Evolutionary conservation across 2,113 vertebrate genomes (phyloP), one percentile per base, ranked within the genome.

Genomic region (Parotia lawesii): DNA sequence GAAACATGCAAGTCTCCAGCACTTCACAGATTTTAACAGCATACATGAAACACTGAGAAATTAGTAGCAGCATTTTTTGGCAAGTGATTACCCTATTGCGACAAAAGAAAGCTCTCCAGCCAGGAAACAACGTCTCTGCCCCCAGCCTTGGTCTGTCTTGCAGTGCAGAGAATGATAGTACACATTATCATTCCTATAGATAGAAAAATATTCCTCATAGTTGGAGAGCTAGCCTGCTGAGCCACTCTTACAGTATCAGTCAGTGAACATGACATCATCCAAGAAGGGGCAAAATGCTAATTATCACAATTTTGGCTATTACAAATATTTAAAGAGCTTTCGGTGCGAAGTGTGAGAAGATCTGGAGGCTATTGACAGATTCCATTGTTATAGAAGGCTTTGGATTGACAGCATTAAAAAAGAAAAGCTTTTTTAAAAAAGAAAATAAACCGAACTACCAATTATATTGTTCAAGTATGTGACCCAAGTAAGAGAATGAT

Each of bases 341-440:
- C 71, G 31, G 60, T 70, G 87, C 71, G 66, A 95, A 91, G 58
- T 54, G 81, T 66, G 77, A 94, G 87, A 81, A 89, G 87, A 51
- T 82, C 81, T 91, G 81, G 58, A 83, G 62, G 74, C 58, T 82
- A 79, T 50, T 82, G 93, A 70, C 1, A 18, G 78, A 37, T 73
- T 91, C 66, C 50, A 75, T 91, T 85, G 58, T 76, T 87, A 48
- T 20, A 27, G 51, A 79, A 80, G 72, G 21, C 38, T 73, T 95
- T 87, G 74, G 57, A 79, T 35, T 66, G 71, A 65, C 87, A 62
- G 62, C 21, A 57, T 50, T 69, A 42, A 83, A 77, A 75, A 75
- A 61, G 5, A 70, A 79, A 82, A 85, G 14, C 23, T 35, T 80
- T 61, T 19, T 8, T 0, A 33, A 89, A 71, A 61, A 89, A 40